Base-by-base conservation (phyloP, 1,140 invertebrate species). In the Arion vulgaris region DNA sequence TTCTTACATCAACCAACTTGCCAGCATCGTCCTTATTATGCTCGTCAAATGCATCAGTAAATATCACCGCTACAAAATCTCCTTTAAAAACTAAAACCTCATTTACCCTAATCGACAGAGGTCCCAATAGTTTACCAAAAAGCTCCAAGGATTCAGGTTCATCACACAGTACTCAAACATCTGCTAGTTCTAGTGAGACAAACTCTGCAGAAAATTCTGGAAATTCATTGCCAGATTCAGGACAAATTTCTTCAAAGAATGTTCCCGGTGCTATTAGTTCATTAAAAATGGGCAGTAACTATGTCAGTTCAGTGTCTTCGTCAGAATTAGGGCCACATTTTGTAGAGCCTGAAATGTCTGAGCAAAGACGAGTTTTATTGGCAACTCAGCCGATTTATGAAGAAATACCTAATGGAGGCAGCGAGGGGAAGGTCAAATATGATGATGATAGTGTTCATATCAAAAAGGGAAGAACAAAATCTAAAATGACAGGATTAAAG, bases 381-480 rank as follows among this genome's bases (percentile, higher is more conserved):
- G 89, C 90, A 0, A 87, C 88, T 0, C 90, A 91, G 72, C 90
- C 90, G 28, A 91, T 91, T 73, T 91, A 91, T 82, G 90, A 91
- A 74, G 90, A 91, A 82, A 91, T 91, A 17, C 81, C 83, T 0
- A 88, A 89, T 75, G 88, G 87, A 9, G 85, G 87, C 57, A 85
- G 80, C 51, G 87, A 87, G 81, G 69, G 45, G 32, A 32, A 32
- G n/a, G 83, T 80, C n/a, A 77, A 71, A 26, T 28, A 51, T 7
- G 39, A 45, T 26, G 73, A 76, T 17, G 69, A 17, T 36, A 5
- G 23, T 36, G 28, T 38, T 15, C 49, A 4, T 72, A 19, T 19
- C 11, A 72, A 26, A n/a, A 19, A n/a, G 1, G 41, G 38, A 45
- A 32, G 26, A 2, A n/a, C 36, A 5, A 39, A 72, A 36, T 71